Evolutionary conservation across 2,888 invertebrate species (phyloP).

Genomic region (Cantharis nigra): DNA sequence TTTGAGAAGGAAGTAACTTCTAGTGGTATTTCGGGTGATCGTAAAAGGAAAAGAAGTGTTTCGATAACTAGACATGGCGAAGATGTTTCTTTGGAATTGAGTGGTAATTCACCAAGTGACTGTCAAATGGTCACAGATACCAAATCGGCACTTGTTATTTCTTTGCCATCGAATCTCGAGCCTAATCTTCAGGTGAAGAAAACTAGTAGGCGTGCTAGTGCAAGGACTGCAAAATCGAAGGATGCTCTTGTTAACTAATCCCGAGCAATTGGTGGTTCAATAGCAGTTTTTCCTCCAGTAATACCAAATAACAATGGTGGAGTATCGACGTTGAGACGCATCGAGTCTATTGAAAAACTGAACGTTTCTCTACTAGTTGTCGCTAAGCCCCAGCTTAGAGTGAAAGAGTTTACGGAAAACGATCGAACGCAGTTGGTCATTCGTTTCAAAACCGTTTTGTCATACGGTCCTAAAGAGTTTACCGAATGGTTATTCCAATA

Average conservation of each 20-base stretch:
- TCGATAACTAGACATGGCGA: conserved; percentile 17
- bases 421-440: conserved; percentile 71
- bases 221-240: neutral
- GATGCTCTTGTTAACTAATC: neutral
- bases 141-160: conserved; percentile 46
- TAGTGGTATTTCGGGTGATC: neutral
- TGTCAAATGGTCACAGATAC: too few relatives aligned
- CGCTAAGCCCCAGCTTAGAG: conserved; percentile 77
- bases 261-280: neutral
- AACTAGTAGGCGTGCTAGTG: conserved; percentile 6
- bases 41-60: conserved; percentile 9
- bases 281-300: conserved; percentile 63
- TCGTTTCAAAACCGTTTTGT: conserved; percentile 80
- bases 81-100: conserved; percentile 5
- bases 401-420: conserved; percentile 64
- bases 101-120: conserved; percentile 3
- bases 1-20: conserved; percentile 64
- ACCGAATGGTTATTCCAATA: conserved; percentile 86
- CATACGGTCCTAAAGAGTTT: conserved; percentile 81
- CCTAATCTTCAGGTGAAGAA: neutral
- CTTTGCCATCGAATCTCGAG: conserved; percentile 20
- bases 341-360: conserved; percentile 77
- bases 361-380: conserved; percentile 85
- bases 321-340: conserved; percentile 66
- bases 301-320: conserved; percentile 54